Conservation (phyloP, 2,888 invertebrate genomes). For the Nemotelus pantherinus region DNA sequence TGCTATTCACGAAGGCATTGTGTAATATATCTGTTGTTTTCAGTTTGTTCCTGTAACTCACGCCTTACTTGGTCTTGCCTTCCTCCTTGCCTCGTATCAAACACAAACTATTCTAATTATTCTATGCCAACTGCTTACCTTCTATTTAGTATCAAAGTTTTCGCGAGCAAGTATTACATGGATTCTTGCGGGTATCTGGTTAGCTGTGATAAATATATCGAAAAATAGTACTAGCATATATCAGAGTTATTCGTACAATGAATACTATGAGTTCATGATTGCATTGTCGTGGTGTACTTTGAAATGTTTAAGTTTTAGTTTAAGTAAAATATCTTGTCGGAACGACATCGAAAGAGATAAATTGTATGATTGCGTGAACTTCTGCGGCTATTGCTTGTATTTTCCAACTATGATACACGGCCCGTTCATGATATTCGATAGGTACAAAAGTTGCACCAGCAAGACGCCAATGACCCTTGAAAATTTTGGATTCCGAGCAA, state of each 20-base stretch:
- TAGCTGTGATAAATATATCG: constrained; percentile 47
- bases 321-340: constrained; percentile 67
- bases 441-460: constrained; percentile 69
- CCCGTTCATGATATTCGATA: constrained; percentile 81
- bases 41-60: constrained; percentile 54
- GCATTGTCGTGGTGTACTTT: constrained; percentile 74
- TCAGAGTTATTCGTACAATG: constrained; percentile 52
- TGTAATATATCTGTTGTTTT: constrained; percentile 43
- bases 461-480: neutral
- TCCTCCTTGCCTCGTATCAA: constrained; percentile 54
- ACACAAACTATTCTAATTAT: constrained; percentile 54
- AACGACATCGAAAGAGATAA: constrained; percentile 50
- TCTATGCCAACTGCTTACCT: constrained; percentile 55
- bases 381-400: constrained; percentile 82
- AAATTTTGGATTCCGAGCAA: constrained; percentile 60
- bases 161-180: constrained; percentile 56
- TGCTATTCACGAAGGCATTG: neutral
- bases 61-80: constrained; percentile 55
- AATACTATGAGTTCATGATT: constrained; percentile 60
- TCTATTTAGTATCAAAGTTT: constrained; percentile 54
- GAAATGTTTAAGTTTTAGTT: constrained; percentile 79
- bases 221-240: constrained; percentile 45
- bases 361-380: constrained; percentile 63
- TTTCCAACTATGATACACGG: constrained; percentile 85
- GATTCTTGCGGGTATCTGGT: constrained; percentile 55